phyloP scores from a whole-genome alignment of 92 coral and sea anemone genomes.

The Montipora capitata region DNA sequence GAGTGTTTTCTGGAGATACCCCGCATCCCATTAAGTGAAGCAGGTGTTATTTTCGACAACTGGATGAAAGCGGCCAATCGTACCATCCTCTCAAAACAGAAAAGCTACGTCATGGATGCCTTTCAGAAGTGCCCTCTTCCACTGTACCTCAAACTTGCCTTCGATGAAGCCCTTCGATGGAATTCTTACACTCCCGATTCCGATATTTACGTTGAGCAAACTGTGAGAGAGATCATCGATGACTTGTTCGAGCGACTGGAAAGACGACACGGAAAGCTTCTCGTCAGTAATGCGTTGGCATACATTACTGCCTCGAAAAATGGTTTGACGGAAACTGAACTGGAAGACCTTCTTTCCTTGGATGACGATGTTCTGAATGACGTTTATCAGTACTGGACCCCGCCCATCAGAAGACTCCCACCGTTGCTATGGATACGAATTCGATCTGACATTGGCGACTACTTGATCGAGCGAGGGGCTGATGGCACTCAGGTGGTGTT shows the following conservation, averaged over 20 bases:
- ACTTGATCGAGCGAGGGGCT: conserved; percentile 95
- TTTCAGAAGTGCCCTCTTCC: conserved; percentile 94
- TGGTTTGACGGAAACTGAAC: conserved; percentile 93
- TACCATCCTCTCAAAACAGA: conserved; percentile 84
- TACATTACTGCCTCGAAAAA: conserved; percentile 95
- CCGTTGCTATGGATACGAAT: conserved; percentile 99
- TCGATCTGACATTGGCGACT: conserved; percentile 94
- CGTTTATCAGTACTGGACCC: conserved; percentile 99
- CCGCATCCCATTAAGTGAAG: conserved; percentile 86
- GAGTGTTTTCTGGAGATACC: conserved; percentile 91
- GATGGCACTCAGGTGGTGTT: conserved; percentile 95
- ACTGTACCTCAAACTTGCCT: conserved; percentile 91
- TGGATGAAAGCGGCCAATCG: conserved; percentile 87
- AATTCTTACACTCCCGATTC: conserved; percentile 88
- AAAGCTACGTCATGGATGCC: conserved; percentile 75
- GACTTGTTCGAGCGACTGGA: conserved; percentile 93
- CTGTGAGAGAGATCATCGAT: conserved; percentile 87
- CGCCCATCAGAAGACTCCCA: conserved; percentile 96
- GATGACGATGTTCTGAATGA: conserved; percentile 98
- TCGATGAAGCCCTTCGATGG: conserved; percentile 97
- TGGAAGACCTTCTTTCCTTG: conserved; percentile 96
- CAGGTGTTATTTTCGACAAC: conserved; percentile 88
- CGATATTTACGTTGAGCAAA: conserved; percentile 80
- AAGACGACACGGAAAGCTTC: conserved; percentile 87
- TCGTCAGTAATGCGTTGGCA: conserved; percentile 91